Conservation (phyloP, 1,140 invertebrate species). For the Tetragnatha versicolor region DNA sequence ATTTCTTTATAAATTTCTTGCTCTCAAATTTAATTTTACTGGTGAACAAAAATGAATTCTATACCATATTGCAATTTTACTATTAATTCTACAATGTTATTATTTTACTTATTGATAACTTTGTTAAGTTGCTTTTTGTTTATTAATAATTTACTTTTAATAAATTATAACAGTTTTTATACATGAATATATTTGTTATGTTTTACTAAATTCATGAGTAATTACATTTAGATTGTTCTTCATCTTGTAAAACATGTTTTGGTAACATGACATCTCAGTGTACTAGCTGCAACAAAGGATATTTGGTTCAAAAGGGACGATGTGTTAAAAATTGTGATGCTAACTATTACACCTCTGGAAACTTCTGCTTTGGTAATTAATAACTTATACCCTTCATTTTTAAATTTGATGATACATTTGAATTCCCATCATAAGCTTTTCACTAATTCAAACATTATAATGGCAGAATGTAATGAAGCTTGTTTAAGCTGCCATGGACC, state of each 20-base stretch:
- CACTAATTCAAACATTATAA: background rate
- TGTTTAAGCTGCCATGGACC: slow-evolving; percentile 20
- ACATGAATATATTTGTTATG: no score
- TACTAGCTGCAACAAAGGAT: slow-evolving; percentile 28
- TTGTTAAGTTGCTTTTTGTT: no score
- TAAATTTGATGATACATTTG: background rate
- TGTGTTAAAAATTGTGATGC: slow-evolving; percentile 21
- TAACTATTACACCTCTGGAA: slow-evolving; percentile 12
- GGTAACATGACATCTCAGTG: slow-evolving; percentile 44
- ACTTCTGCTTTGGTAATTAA: slow-evolving; percentile 12
- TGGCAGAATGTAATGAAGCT: slow-evolving; percentile 31
- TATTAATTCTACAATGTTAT: no score
- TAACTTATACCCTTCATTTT: background rate
- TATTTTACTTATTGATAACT: no score
- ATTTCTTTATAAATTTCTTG: no score
- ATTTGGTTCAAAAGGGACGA: slow-evolving; percentile 12
- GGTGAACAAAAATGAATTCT: no score
- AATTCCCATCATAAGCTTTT: background rate
- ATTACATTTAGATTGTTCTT: slow-evolving; percentile 2
- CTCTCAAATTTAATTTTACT: no score
- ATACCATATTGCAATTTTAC: no score
- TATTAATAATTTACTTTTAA: no score
- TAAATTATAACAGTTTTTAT: no score
- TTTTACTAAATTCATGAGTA: no score
- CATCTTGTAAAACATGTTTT: slow-evolving; percentile 42